Evolutionary conservation across 2,888 invertebrate species (phyloP).

Genomic region (Caenorhabditis zanzibari): DNA sequence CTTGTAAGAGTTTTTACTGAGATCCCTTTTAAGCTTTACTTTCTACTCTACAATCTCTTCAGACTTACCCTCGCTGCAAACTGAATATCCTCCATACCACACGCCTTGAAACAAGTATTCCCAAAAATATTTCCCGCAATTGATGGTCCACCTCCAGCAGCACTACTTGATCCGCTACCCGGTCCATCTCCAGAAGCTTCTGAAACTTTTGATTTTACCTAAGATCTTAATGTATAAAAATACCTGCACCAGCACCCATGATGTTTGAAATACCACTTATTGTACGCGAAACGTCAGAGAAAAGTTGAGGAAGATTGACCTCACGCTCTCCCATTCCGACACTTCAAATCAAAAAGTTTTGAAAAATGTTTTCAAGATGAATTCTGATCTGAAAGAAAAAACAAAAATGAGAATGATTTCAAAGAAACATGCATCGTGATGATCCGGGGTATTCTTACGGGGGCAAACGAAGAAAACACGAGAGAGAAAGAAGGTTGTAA

Average conservation of each 20-base stretch:
- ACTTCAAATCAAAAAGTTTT: too few species aligned
- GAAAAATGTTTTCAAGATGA: neutral
- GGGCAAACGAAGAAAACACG: slow-evolving; percentile 10
- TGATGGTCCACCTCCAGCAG: slow-evolving; percentile 31
- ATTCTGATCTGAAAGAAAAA: slow-evolving; percentile 9
- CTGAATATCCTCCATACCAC: slow-evolving; percentile 82
- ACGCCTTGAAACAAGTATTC: slow-evolving; percentile 80
- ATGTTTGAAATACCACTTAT: slow-evolving; percentile 78
- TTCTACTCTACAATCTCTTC: too few species aligned
- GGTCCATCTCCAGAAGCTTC: slow-evolving; percentile 66
- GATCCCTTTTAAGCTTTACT: too few species aligned
- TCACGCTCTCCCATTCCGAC: slow-evolving; percentile 74
- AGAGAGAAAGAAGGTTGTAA: slow-evolving; percentile 50
- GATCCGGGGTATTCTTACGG: slow-evolving; percentile 30
- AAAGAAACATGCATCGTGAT: slow-evolving; percentile 59
- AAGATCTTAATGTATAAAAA: neutral
- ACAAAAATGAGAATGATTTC: neutral
- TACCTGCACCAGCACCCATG: slow-evolving; percentile 70
- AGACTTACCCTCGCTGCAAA: slow-evolving; percentile 80
- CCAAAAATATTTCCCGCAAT: slow-evolving; percentile 66
- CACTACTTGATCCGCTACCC: slow-evolving; percentile 24
- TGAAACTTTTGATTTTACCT: neutral
- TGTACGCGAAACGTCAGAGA: slow-evolving; percentile 80
- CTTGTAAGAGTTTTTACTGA: too few species aligned
- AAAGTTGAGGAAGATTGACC: slow-evolving; percentile 79